Evolutionary conservation across 2,113 vertebrate genomes (phyloP).

Genomic region (Speoplatyrhinus poulsoni): DNA sequence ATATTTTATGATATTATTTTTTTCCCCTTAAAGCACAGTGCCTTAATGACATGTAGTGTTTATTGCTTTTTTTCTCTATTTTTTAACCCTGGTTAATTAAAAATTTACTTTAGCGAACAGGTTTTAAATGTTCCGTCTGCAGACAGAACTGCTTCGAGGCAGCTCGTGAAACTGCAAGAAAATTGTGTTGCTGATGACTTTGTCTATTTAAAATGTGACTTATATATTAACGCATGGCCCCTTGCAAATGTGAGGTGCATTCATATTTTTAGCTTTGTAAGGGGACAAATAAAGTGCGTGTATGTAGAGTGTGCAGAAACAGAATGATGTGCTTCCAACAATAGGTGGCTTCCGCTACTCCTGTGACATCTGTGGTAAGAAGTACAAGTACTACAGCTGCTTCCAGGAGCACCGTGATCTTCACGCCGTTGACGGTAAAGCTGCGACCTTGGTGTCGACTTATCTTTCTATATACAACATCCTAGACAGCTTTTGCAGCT

Average conservation of each 20-base stretch:
- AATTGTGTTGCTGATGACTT: neutral
- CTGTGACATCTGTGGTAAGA: slow-evolving; percentile 98
- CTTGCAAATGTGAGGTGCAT: too few species aligned
- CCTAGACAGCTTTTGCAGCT: too few species aligned
- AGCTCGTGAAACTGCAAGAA: neutral
- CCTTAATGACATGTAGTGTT: neutral
- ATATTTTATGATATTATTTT: too few species aligned
- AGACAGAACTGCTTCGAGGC: neutral
- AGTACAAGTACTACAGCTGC: slow-evolving; percentile 99
- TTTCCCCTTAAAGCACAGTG: too few species aligned
- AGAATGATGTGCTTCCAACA: slow-evolving; percentile 56
- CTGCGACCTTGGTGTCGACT: too few species aligned
- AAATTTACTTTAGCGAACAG: neutral
- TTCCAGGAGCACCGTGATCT: slow-evolving; percentile 98
- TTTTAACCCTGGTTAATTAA: neutral
- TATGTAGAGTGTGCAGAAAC: slow-evolving; percentile 3
- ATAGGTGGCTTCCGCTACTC: slow-evolving; percentile 96
- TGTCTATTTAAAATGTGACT: too few species aligned
- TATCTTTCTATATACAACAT: too few species aligned
- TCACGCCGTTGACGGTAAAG: slow-evolving; percentile 93
- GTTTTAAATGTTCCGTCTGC: neutral
- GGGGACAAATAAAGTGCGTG: neutral
- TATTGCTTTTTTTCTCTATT: too few species aligned
- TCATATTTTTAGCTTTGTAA: neutral
- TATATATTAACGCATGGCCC: too few species aligned